Percentiles rank a stretch among this genome's conserved stretches.
Conservation (phyloP, 2,113 vertebrate genomes). For the Nestor notabilis region DNA sequence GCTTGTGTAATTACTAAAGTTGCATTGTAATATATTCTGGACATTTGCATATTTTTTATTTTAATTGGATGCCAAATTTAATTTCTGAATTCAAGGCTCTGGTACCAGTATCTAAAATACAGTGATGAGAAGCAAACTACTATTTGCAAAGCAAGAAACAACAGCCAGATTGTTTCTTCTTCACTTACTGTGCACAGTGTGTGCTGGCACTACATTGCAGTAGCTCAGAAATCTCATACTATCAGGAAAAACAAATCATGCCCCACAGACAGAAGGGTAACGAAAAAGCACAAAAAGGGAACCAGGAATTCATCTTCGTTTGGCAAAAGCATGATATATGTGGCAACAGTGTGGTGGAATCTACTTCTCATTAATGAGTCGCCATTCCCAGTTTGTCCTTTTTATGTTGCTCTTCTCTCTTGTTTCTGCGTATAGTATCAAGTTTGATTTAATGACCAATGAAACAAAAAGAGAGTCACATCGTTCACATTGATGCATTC, state of each 20-base stretch:
- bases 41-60: background rate
- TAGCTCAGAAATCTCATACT: conserved; percentile 67
- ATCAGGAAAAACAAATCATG: conserved; percentile 76
- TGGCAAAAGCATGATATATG: conserved; percentile 60
- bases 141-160: conserved; percentile 73
- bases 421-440: background rate
- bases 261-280: conserved; percentile 54
- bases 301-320: conserved; percentile 56
- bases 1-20: background rate
- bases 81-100: background rate
- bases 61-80: background rate
- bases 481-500: background rate
- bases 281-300: conserved; percentile 47
- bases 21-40: background rate
- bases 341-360: conserved; percentile 31
- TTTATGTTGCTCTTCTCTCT: background rate
- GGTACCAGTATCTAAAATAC: conserved; percentile 36
- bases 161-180: conserved; percentile 76
- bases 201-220: conserved; percentile 62
- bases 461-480: background rate
- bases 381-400: conserved; percentile 12
- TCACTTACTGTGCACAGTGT: conserved; percentile 72
- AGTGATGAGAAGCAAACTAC: conserved; percentile 57
- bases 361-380: background rate
- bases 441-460: conserved; percentile 38